Evolutionary conservation across 2,888 invertebrate genomes (phyloP), one percentile per base, ranked within the genome.

Genomic region (Caenorhabditis zanzibari): DNA sequence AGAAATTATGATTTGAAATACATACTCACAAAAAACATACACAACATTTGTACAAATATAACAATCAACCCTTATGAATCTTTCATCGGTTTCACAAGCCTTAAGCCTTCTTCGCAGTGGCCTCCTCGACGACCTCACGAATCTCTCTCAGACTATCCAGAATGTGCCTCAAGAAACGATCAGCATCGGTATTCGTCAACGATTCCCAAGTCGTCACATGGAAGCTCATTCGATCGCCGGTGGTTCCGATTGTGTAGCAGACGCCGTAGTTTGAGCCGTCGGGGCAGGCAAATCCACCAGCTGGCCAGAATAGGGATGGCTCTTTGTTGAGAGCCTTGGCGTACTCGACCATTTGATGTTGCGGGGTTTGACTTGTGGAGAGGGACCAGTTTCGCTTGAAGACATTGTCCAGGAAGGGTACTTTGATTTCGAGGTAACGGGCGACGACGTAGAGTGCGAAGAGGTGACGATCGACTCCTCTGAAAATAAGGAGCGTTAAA

Each of bases 401-500:
- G 32, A 98, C 98, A 93, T 97, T 68, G 19, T 74, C 92, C 10
- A 94, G 92, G 90, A 93, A 94, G 5, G 93, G 92, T 6, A 93
- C 93, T 24, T 84, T 94, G 92, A 96, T 95, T 93, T 97, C 97
- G 84, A 98, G 94, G 93, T 98, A 98, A 93, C 97, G 97, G 73
- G 97, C 97, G 73, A 99, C 96, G 41, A 99, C 98, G 93, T 98
- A 99, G 14, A 99, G 94, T 92, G 97, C 98, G 94, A 99, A 99
- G 49, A 99, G 94, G 93, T 99, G 98, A 66, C 99, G 95, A 93
- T 99, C 98, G 89, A 86, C 88, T n/a, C 88, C 89, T 28, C 81
- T 83, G 68, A 19, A 82, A 77, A n/a, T 16, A 24, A 4, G 12
- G 2, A 32, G 38, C 9, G 75, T 24, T 19, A 9, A 14, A 28